Base-by-base conservation (phyloP, 2,797 vertebrate species). In the Falco concolor region DNA sequence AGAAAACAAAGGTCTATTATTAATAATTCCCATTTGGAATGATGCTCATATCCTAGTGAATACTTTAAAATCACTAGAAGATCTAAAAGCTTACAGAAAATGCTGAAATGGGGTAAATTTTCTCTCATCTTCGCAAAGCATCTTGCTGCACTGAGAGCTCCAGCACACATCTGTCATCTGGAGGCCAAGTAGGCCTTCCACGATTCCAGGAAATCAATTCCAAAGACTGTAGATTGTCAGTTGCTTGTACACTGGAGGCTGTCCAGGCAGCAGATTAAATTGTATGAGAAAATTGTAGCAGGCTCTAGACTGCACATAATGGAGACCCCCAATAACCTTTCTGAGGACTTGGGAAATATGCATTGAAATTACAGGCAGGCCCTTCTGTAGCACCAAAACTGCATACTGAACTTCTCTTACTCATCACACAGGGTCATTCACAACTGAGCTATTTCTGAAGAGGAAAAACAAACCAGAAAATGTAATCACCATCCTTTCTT, bases 121-220 rank as follows among this genome's bases (percentile, higher is more conserved):
- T 90, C 72, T 80, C 85, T 95, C 89, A 64, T 92, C 77, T 95
- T 84, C 80, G 80, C 34, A 83, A 87, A 94, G 64, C 54, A 94
- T 87, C 89, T 81, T 79, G 78, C 91, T 87, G 88, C 65, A 88
- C 40, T 75, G 60, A 96, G 93, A 76, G 69, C 78, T 95, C 75
- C 75, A 96, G 93, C 93, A 95, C 84, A 89, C 84, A 97, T 97
- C 96, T 93, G 94, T 98, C 97, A 98, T 91, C 84, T 92, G 97
- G 96, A 97, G 75, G 96, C 96, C 90, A 93, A 93, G 83, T 74
- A 91, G 89, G 85, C 95, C n/a, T 81, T 95, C 89, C 77, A 74
- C 53, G 19, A 94, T 96, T 98, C 96, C 97, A 97, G 97, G 96
- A 98, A 98, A 98, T 97, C 97, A 97, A 96, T 98, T 87, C 94